Base-by-base conservation (phyloP, 2,113 vertebrate species). In the Spea multiplicata region DNA sequence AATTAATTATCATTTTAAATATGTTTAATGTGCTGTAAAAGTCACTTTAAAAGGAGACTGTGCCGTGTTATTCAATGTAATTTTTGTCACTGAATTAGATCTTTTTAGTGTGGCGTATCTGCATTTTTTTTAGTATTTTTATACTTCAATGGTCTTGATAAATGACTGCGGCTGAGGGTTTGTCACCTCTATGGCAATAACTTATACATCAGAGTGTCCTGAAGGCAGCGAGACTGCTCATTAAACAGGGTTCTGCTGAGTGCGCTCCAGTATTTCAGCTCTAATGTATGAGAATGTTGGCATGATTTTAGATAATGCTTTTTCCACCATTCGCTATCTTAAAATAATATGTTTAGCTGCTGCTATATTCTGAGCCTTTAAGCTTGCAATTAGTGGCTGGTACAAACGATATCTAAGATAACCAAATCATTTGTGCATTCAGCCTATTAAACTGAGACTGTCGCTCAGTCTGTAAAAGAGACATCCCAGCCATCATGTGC, bases 11-110 rank as follows among this genome's bases (percentile, higher is more conserved):
- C 16, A 48, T 44, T 70, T 59, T 57, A 46, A 14, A 8, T 68
- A n/a, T 44, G 52, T 59, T 59, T 70, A 68, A 69, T 69, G 66
- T 70, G 55, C 66, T 62, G n/a, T 57, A 70, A 77, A 77, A 77
- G 55, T 77, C 67, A 49, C 53, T 69, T 77, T 44, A 12, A 70
- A 61, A 75, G 68, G 66, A 59, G n/a, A 2, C 45, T 48, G 13
- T 61, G 3, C 10, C 50, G 14, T 46, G 45, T 14, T 76, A 14
- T 69, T 69, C 66, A 69, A 69, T 70, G 66, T 70, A 70, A 77
- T 77, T 77, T 49, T 76, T 68, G 75, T 71, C 53, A 62, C 30
- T 70, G 53, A 44, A n/a, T 9, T 10, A 62, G 66, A 52, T 67
- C 66, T 14, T 84, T 73, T 46, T 55, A 65, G 80, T 59, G 3